phyloP scores from a whole-genome alignment of 2,797 vertebrate species.

The Coccyzus lansbergi region DNA sequence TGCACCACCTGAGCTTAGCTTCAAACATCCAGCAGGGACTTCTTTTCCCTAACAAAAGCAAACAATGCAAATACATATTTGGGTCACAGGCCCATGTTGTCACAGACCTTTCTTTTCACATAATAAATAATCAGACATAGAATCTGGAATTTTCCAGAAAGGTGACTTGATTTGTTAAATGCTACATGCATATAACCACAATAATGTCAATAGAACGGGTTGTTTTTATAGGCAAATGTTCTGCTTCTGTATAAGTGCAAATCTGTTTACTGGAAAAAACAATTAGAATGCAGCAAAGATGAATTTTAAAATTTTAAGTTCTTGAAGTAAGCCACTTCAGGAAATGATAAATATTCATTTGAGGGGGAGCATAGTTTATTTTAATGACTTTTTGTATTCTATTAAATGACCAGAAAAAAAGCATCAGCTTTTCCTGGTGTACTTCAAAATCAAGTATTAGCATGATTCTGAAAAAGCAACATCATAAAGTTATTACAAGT shows the following conservation, averaged over 20 bases:
- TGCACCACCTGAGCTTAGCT: neutral
- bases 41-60: neutral
- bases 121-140: neutral
- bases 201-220: neutral
- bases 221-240: neutral
- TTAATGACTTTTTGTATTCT: neutral
- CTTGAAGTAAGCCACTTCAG: neutral
- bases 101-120: neutral
- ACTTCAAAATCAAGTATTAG: slow-evolving; percentile 4
- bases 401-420: neutral
- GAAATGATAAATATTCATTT: slow-evolving; percentile 11
- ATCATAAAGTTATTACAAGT: neutral
- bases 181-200: neutral
- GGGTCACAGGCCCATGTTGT: neutral
- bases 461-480: neutral
- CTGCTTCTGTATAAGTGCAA: neutral
- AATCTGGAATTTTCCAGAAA: neutral
- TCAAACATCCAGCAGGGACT: neutral
- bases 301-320: neutral
- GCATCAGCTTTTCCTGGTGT: neutral
- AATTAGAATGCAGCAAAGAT: neutral
- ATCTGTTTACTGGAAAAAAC: slow-evolving; percentile 2
- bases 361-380: neutral
- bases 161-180: neutral
- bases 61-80: neutral